These are phyloP conservation scores for Alauda arvensis DNA, from an alignment of 2,797 vertebrate genomes.

Conservation along the genomic window DNA sequence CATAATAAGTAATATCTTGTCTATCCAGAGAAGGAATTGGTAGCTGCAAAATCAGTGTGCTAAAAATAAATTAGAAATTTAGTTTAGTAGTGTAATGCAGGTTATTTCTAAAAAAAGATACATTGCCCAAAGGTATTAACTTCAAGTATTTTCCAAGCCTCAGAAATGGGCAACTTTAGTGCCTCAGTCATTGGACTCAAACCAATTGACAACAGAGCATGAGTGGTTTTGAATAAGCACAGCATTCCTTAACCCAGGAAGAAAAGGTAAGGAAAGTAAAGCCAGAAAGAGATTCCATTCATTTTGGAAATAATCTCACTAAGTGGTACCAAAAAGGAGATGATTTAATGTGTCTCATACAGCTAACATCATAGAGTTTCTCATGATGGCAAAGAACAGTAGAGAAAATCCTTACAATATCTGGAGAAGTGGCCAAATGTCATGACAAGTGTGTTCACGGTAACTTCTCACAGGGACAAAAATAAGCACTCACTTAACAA, in stretches of 20 bases:
- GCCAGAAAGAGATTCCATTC: background rate
- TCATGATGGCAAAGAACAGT: background rate
- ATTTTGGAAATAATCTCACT: background rate
- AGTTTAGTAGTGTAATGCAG: background rate
- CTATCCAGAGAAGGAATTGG: background rate
- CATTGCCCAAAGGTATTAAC: background rate
- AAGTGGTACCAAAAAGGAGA: background rate
- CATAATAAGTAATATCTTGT: background rate
- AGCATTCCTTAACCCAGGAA: background rate
- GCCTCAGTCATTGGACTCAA: background rate
- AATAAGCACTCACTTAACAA: background rate
- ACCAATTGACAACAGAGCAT: background rate
- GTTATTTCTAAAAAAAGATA: background rate
- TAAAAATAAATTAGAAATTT: background rate
- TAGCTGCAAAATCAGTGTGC: background rate
- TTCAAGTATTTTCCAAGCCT: background rate
- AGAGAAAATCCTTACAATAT: background rate
- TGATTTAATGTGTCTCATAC: background rate
- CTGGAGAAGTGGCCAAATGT: background rate
- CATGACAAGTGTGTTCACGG: background rate
- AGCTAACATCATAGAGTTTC: background rate
- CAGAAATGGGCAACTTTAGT: background rate
- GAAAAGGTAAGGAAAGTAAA: background rate
- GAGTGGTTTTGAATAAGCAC: background rate
- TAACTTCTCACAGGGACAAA: background rate